phyloP scores from a whole-genome alignment of 2,888 invertebrate genomes.

The Steinernema scapterisci region DNA sequence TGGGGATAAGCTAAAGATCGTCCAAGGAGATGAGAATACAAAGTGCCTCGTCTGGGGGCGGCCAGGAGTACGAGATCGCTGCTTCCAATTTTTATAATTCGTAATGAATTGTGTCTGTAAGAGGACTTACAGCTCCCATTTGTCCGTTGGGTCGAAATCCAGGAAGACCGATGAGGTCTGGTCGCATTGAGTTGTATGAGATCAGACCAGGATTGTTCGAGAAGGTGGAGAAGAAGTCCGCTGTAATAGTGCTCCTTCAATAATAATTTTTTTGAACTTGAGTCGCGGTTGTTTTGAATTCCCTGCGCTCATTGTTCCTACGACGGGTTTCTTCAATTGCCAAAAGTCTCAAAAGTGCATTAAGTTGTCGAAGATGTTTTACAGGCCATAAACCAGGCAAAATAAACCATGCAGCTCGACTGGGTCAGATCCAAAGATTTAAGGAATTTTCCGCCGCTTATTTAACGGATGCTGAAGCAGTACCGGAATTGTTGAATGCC shows the following conservation, averaged over 20 bases:
- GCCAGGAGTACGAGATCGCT: no score
- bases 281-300: no score
- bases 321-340: background rate
- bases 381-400: no score
- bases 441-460: background rate
- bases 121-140: conserved; percentile 21
- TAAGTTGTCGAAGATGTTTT: background rate
- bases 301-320: background rate
- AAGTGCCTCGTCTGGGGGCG: no score
- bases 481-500: conserved; percentile 22
- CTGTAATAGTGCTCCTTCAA: background rate
- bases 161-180: conserved; percentile 13
- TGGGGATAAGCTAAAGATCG: background rate
- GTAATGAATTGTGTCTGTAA: background rate
- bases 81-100: no score
- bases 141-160: conserved; percentile 21
- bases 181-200: conserved; percentile 28
- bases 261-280: no score
- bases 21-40: no score
- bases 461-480: background rate
- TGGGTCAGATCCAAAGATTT: background rate
- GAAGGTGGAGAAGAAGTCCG: conserved; percentile 32
- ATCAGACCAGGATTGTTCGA: conserved; percentile 24
- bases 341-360: background rate
- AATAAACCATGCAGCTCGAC: no score